Conservation (phyloP, 2,888 invertebrate species). For the Noctua janthina region DNA sequence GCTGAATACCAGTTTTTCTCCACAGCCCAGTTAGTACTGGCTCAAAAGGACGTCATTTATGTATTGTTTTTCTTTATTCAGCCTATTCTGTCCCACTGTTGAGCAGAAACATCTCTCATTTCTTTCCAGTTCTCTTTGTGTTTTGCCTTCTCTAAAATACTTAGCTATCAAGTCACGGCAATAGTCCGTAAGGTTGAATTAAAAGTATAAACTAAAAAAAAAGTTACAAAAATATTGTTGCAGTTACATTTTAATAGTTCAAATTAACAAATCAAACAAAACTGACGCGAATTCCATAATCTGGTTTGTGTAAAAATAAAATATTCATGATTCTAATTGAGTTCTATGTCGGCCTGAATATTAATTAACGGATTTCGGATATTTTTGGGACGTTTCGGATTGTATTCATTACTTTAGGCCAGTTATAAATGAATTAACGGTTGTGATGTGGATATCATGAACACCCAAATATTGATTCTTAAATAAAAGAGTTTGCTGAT, state of each 20-base stretch:
- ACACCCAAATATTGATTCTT: neutral
- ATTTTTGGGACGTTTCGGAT: neutral
- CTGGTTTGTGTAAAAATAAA: neutral
- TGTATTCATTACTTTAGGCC: neutral
- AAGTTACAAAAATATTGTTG: neutral
- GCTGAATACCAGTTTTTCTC: neutral
- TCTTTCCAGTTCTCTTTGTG: neutral
- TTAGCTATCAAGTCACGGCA: neutral
- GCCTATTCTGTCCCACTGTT: neutral
- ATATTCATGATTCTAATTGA: conserved; percentile 8
- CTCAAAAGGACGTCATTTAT: neutral
- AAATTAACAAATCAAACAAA: conserved; percentile 1
- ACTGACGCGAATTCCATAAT: neutral
- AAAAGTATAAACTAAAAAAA: neutral
- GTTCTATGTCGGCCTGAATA: conserved; percentile 12
- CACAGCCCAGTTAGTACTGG: neutral
- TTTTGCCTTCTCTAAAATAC: neutral
- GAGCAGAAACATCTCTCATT: neutral
- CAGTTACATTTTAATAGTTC: neutral
- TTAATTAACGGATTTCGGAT: conserved; percentile 16
- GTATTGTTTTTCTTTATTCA: neutral
- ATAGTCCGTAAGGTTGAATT: neutral
- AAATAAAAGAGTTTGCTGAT: neutral
- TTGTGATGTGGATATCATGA: neutral
- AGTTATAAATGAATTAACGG: conserved; percentile 2